Base-by-base conservation (phyloP, 2,888 invertebrate species). In the Ametastegia equiseti region DNA sequence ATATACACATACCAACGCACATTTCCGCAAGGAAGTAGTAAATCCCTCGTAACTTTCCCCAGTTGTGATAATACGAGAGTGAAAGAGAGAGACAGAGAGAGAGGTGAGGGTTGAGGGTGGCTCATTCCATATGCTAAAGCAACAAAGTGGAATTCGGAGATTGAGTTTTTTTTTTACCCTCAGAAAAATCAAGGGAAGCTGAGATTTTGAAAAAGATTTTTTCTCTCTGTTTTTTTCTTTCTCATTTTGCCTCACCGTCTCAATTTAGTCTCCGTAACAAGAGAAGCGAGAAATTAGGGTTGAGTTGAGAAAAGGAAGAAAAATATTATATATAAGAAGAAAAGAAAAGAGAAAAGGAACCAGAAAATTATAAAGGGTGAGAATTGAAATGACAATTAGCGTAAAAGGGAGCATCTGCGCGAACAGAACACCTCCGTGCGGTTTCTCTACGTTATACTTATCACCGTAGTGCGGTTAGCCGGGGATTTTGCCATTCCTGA, bases 361-460 rank as follows among this genome's bases (percentile, higher is more conserved):
- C 71, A 69, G 27, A 57, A 50, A 54, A 30, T 63, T 57, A 69
- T 71, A 36, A 36, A 36, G 57, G 15, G 19, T 47, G 45, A 57
- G 75, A 75, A 75, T 75, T 75, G 54, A 54, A 75, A 75, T 33
- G 30, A 54, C 54, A 75, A 75, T 50, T 50, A 54, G 75, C 50
- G 50, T 75, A 54, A 75, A 75, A 75, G 50, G 33, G 30, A 73
- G 33, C 50, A 75, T 50, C 54, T 54, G 54, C 50, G 36, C 50
- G 36, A 27, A 54, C 54, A 54, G 54, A 54, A 54, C n/a, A 54
- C 27, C 27, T n/a, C n/a, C n/a, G n/a, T 50, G 45, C 45, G 50
- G 50, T 75, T 23, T n/a, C n/a, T n/a, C 9, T 54, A 13, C 54
- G 54, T 33, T 54, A 27, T 75, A 73, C 73, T 73, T 73, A 73